Evolutionary conservation across 2,797 vertebrate species (phyloP), one percentile per base, ranked within the genome.

Genomic region (Nannoperca obscura): DNA sequence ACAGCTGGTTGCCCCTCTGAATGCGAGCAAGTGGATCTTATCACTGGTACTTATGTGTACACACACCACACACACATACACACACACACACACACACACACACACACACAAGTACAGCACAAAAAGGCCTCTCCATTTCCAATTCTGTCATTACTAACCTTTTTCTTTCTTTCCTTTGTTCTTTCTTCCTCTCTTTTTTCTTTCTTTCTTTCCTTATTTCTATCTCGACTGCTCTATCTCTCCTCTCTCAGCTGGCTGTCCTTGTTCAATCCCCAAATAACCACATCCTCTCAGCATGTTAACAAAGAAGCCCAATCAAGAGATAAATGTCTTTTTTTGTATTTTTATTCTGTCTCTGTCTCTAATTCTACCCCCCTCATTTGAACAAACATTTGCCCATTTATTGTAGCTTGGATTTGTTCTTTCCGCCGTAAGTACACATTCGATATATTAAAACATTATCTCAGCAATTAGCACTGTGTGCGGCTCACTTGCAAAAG

Each of bases 21-120:
- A 88, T 91, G 61, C 52, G 68, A 88, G 75, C 83, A 81, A 91
- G 89, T 88, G 67, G 88, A 90, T 90, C 78, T 89, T 87, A 87
- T 91, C 83, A 61, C 73, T 77, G 59, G 58, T 71, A 75, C 80
- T 69, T 76, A 61, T 62, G 64, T 57, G 62, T 9, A 38, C 30
- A 67, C 38, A 68, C 55, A 75, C 59, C 30, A 66, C 32, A 68
- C 55, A 75, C 58, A 83, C 57, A 52, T 9, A 42, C 34, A 67
- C 38, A 68, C 55, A 76, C 59, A 82, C 57, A 59, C 6, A 22
- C 20, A 74, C 55, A 58, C 44, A 38, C 30, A 46, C n/a, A n/a
- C n/a, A n/a, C n/a, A n/a, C n/a, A n/a, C n/a, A n/a, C n/a, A 44
- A 67, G 19, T 52, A 70, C 40, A 52, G 76, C 82, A 87, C 79